Base-by-base conservation (phyloP, 2,888 invertebrate species). In the Sphaerophoria taeniata region DNA sequence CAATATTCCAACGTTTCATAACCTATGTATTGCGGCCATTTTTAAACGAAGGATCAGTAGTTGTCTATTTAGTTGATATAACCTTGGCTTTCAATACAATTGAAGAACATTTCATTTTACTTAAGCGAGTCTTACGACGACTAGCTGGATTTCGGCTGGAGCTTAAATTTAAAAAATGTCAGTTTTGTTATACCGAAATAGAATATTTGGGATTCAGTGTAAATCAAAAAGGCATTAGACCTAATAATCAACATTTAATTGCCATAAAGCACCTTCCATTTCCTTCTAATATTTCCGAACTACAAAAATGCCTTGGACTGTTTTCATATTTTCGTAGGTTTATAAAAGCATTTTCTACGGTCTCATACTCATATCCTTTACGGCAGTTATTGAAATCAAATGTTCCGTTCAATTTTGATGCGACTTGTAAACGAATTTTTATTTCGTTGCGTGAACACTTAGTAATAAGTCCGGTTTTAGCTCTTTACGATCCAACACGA, bases 401-500 rank as follows among this genome's bases (percentile, higher is more conserved):
- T 53, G 31, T 55, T 3, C 4, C 55, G 6, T 55, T 55, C 24
- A 24, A 24, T 24, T 24, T 24, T 24, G 24, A 24, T 24, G 24
- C 1, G 1, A 24, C 24, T 24, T 11, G 33, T n/a, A 55, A 33
- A 33, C 2, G 6, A n/a, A 12, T 33, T 34, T 55, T 55, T 33
- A 34, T 12, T 33, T 55, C n/a, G 33, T 55, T 55, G 55, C 33
- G 55, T 55, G 55, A 55, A n/a, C 12, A 55, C 12, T 33, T 33
- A 55, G 34, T 55, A 6, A 33, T 12, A 33, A 53, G 53, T 6
- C 63, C 63, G 12, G 33, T 63, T 9, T 7, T 63, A 34, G 63
- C 63, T 33, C 33, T 47, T 31, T 63, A 49, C 45, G 16, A 63
- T 33, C 63, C 47, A 33, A 49, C 31, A 47, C 63, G 47, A 11